Evolutionary conservation across 1,140 invertebrate genomes (phyloP), one percentile per base, ranked within the genome.

Genomic region (Drosophila pseudoobscura): DNA sequence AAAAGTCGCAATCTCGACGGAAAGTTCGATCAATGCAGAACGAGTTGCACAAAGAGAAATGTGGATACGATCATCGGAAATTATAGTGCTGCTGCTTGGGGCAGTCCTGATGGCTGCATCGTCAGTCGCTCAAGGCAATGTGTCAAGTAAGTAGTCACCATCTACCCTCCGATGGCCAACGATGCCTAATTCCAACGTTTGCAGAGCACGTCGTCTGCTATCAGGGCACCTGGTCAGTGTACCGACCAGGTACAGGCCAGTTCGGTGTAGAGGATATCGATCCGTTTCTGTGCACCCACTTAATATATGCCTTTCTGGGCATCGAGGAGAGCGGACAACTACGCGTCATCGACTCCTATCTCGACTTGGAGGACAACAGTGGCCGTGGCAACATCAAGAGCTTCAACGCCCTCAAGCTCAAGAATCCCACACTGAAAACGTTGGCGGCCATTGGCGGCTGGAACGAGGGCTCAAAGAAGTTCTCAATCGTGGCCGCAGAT

Each of bases 381-480:
- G 82, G 89, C 1, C 62, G 47, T 1, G 88, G 82, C 15, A 93
- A 93, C 64, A 93, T 94, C 9, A 79, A 89, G 9, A 92, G 92
- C 70, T 95, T 95, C 70, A 94, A 93, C 58, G 92, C 91, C 0
- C 91, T 96, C 15, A 95, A 95, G 80, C 68, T 92, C 5, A 88
- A 91, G 54, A 96, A 96, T 92, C 92, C 94, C 0, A 92, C 93
- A 5, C 78, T 96, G 6, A 96, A 96, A 89, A 94, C 95, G 0
- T 71, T 96, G 46, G 74, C 96, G 7, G 95, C 95, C 8, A 93
- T 97, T 35, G 96, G 96, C 8, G 96, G 96, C 9, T 97, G 95
- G 95, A 95, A 94, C 78, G 95, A 96, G 91, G 95, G 95, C 15
- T 95, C 95, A 0, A 91, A 90, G 3, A 95, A 93, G 64, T 96